Base-by-base conservation (phyloP, 2,113 vertebrate species). In the Oreochromis aureus region DNA sequence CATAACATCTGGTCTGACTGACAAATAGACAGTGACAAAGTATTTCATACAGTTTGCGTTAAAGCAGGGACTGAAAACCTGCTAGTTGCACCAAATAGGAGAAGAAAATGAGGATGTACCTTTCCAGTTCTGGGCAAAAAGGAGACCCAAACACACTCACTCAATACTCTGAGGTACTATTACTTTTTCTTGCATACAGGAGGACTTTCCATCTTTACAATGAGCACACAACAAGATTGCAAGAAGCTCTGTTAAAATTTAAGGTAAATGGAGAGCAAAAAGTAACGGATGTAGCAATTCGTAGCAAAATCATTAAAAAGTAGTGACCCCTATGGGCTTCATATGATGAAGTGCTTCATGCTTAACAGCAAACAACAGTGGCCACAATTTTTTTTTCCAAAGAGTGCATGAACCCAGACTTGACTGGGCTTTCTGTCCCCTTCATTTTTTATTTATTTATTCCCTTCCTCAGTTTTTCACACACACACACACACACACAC, bases 1-100 rank as follows among this genome's bases (percentile, higher is more conserved):
- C 85, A 34, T 84, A 90, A 94, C 91, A 93, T 93, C 91, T 94
- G 92, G 91, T 76, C 87, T 82, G 90, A 88, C 51, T 53, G 93
- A 90, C 85, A 87, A 82, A 91, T 59, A 7, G 73, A 83, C 86
- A 51, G 55, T 83, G 83, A 83, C 61, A n/a, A 46, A 66, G 12
- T 10, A 4, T 59, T 76, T 88, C 30, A 86, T 63, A 39, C 63
- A 36, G 51, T 76, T 81, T 56, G 24, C 7, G 27, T 36, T 56
- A 58, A 44, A 54, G 51, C 15, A 51, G 63, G 6, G 7, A 76
- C 1, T 51, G 71, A 78, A 78, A 78, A 78, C 46, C 3, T 0
- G 3, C 18, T 4, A 53, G 24, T 12, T 76, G 44, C 44, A 51
- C 3, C 24, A 32, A 78, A 71, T 7, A 71, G n/a, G 36, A 44